These are phyloP conservation scores for Trididemnum miniatum DNA, from an alignment of 23 tunicate genomes.

Conservation along the genomic window DNA sequence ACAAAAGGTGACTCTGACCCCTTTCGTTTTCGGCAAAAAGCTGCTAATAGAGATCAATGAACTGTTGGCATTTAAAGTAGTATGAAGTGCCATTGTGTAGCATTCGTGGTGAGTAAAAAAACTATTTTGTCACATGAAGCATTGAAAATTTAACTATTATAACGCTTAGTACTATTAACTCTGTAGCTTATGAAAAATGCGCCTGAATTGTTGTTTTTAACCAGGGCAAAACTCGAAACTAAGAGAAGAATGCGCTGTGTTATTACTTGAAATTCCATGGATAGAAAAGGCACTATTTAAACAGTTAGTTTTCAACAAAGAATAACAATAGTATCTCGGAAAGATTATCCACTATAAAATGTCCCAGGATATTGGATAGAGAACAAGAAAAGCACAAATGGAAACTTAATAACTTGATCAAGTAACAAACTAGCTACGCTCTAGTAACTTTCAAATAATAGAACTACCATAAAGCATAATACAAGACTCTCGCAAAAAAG, in stretches of 20 bases:
- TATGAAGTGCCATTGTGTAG: neutral
- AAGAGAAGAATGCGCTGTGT: constrained; percentile 5
- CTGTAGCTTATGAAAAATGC: neutral
- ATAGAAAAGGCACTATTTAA: constrained; percentile 3
- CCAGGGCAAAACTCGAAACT: neutral
- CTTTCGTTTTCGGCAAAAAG: neutral
- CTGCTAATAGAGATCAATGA: neutral
- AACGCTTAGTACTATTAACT: no score
- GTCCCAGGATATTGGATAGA: neutral
- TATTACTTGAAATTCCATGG: neutral
- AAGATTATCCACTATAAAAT: constrained; percentile 24
- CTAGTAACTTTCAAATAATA: no score
- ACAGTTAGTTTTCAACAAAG: constrained; percentile 17
- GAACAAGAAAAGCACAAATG: no score
- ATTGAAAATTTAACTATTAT: no score
- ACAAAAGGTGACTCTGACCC: neutral
- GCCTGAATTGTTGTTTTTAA: neutral
- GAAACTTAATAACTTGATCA: no score
- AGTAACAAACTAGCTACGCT: no score
- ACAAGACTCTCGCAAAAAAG: no score
- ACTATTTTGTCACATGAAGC: no score
- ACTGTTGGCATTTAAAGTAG: neutral
- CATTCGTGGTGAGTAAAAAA: no score
- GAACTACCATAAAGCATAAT: no score
- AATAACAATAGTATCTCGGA: constrained; percentile 3